phyloP scores from a whole-genome alignment of 2,888 invertebrate genomes.

The Macrosoma leucophasiata region DNA sequence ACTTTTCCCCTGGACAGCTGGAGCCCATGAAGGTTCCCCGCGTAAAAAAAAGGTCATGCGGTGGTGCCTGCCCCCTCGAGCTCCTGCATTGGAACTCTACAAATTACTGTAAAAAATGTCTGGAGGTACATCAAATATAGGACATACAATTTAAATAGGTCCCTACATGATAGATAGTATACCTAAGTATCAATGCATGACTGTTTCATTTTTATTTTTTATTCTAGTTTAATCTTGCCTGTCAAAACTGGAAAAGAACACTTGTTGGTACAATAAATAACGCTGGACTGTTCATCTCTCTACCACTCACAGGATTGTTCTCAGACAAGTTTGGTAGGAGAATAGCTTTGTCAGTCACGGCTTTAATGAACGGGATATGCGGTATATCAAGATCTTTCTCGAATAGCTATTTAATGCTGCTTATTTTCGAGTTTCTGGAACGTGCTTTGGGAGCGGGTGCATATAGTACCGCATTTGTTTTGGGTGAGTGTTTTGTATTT shows the following conservation, averaged over 20 bases:
- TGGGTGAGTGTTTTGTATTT: conserved; percentile 57
- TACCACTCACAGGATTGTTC: conserved; percentile 76
- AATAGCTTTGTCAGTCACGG: conserved; percentile 59
- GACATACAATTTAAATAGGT: too few relatives aligned
- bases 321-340: conserved; percentile 80
- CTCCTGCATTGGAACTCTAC: too few relatives aligned
- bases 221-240: conserved; percentile 72
- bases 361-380: conserved; percentile 46
- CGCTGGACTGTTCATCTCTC: conserved; percentile 77
- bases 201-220: conserved; percentile 21
- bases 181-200: too few relatives aligned
- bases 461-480: conserved; percentile 57
- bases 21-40: too few relatives aligned
- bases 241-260: conserved; percentile 78
- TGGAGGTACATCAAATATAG: too few relatives aligned
- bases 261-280: conserved; percentile 80
- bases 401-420: conserved; percentile 53
- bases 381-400: conserved; percentile 59
- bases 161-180: too few relatives aligned
- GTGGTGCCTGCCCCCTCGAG: too few relatives aligned
- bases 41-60: too few relatives aligned
- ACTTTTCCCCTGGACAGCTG: too few relatives aligned
- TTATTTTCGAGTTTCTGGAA: conserved; percentile 57
- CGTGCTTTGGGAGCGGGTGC: conserved; percentile 52
- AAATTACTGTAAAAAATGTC: too few relatives aligned